phyloP scores from a whole-genome alignment of 64 coral and sea anemone species.

The Dendronephthya gigantea region DNA sequence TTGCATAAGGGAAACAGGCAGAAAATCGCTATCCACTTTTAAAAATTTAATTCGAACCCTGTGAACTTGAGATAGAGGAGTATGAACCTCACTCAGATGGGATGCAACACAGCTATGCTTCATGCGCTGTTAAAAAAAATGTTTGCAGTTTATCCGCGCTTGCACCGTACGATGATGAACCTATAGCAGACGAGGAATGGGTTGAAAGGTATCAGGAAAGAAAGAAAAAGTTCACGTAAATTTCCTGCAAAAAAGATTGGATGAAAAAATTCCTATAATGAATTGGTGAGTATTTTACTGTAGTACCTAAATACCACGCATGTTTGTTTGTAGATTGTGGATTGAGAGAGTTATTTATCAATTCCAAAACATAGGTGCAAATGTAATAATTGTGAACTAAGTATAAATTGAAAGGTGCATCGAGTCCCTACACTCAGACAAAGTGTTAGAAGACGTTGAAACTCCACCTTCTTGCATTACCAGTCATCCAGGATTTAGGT shows the following conservation, averaged over 20 bases:
- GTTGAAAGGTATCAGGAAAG: not conserved
- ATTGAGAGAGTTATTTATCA: not conserved
- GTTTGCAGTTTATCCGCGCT: not conserved
- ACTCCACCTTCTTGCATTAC: not conserved
- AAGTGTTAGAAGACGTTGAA: not conserved
- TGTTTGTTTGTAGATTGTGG: too few relatives aligned
- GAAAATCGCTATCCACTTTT: too few relatives aligned
- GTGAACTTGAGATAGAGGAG: not conserved
- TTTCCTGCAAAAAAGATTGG: not conserved
- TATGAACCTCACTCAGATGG: not conserved
- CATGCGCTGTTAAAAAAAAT: not conserved
- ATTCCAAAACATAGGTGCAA: not conserved
- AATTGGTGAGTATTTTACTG: not conserved
- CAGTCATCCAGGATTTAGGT: not conserved
- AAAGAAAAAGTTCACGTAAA: not conserved
- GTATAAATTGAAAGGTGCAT: constrained; percentile 4
- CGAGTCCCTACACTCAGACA: not conserved
- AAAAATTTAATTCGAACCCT: not conserved
- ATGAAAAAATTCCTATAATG: not conserved
- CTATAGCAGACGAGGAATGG: not conserved
- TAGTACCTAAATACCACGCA: not conserved
- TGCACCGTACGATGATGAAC: not conserved
- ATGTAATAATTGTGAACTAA: constrained; percentile 2
- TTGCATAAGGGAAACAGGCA: too few relatives aligned
- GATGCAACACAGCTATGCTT: not conserved